phyloP scores from a whole-genome alignment of 2,797 vertebrate species.

The Cynopterus sphinx region DNA sequence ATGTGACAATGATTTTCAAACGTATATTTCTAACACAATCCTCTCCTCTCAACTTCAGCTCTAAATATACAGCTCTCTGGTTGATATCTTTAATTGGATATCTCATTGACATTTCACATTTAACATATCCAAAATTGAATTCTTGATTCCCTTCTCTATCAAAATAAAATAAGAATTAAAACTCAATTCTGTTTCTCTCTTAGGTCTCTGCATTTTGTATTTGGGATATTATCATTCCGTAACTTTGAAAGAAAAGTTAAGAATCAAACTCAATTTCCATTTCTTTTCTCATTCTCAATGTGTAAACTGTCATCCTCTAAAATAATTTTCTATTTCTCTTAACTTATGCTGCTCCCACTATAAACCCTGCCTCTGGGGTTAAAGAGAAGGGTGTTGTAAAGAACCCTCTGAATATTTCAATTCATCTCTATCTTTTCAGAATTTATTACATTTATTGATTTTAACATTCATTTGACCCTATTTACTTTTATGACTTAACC shows the following conservation, averaged over 20 bases:
- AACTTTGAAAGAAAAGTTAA: background rate
- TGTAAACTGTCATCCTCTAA: background rate
- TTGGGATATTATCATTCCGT: background rate
- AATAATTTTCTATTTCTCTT: background rate
- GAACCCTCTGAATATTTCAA: background rate
- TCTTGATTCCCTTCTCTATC: background rate
- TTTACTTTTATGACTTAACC: background rate
- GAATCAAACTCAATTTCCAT: background rate
- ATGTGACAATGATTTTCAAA: slow-evolving; percentile 28
- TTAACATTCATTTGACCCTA: background rate
- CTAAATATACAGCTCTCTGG: slow-evolving; percentile 35
- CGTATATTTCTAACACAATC: slow-evolving; percentile 34
- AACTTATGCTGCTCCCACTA: background rate
- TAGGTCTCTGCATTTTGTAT: background rate
- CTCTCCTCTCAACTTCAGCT: background rate
- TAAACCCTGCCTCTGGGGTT: background rate
- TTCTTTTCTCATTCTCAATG: background rate
- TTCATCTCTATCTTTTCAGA: background rate
- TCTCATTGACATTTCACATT: slow-evolving; percentile 26
- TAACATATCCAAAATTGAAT: slow-evolving; percentile 21
- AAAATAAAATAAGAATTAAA: slow-evolving; percentile 38
- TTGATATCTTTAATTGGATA: background rate
- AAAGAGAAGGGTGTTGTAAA: background rate
- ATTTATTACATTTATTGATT: background rate
- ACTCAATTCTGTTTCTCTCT: background rate